Conservation (phyloP, 2,888 invertebrate genomes). For the Disparrhopalites patrizii region DNA sequence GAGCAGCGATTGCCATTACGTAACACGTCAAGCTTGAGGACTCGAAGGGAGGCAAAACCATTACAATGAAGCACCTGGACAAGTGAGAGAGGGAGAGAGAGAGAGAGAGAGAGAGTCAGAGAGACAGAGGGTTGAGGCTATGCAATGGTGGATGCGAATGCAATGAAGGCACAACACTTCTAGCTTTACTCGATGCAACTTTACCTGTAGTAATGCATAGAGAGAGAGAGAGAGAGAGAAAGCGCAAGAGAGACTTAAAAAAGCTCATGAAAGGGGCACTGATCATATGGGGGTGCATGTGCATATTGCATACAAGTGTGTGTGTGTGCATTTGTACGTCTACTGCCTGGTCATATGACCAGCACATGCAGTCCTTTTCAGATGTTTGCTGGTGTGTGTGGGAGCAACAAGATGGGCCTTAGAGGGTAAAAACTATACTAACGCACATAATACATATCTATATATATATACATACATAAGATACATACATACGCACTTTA, state of each 20-base stretch:
- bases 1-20: conserved; percentile 25
- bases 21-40: conserved; percentile 27
- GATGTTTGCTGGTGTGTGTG: neutral
- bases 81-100: too few species aligned
- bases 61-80: conserved; percentile 23
- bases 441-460: neutral
- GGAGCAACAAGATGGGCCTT: neutral
- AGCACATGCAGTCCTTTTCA: neutral
- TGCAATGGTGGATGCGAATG: too few species aligned
- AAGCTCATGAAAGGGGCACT: neutral
- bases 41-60: conserved; percentile 20
- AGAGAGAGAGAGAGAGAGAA: too few species aligned
- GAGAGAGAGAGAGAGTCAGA: too few species aligned
- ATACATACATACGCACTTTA: too few species aligned
- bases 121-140: too few species aligned
- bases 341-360: neutral
- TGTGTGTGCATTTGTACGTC: neutral
- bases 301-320: neutral
- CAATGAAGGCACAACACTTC: too few species aligned
- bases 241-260: neutral
- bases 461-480: too few species aligned
- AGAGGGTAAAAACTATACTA: neutral
- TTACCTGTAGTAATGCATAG: neutral
- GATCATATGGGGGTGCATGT: conserved; percentile 2
- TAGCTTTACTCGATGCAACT: too few species aligned